phyloP scores from a whole-genome alignment of 2,113 vertebrate species.

The Irena cyanogastra region DNA sequence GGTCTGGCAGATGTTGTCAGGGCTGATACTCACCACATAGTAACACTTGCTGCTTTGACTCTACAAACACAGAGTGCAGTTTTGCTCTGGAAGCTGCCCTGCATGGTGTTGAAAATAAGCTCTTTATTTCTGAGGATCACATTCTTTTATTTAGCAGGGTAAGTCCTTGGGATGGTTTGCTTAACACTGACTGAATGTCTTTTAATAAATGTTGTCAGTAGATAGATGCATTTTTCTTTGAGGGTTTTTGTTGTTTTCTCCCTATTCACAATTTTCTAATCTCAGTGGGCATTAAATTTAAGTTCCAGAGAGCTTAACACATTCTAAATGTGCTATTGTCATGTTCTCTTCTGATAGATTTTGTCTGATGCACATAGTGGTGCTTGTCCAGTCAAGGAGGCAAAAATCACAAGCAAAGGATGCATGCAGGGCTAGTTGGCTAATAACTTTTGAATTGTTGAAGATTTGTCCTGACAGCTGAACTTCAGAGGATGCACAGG shows the following conservation, averaged over 20 bases:
- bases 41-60: not conserved
- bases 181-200: not conserved
- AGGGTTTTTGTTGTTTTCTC: not conserved
- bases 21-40: not conserved
- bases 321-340: not conserved
- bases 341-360: not conserved
- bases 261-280: not conserved
- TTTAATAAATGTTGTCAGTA: not conserved
- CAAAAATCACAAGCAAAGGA: not conserved
- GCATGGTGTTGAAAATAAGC: not conserved
- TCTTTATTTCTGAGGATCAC: not conserved
- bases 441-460: not conserved
- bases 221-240: not conserved
- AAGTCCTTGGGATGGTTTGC: not conserved
- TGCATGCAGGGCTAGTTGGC: not conserved
- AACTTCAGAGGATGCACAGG: not conserved
- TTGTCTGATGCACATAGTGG: not conserved
- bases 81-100: not conserved
- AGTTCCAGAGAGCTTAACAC: not conserved
- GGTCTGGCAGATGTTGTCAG: not conserved
- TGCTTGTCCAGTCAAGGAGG: not conserved
- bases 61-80: not conserved
- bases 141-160: constrained; percentile 3
- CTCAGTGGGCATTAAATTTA: not conserved
- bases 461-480: not conserved